Percentiles rank a stretch among this genome's conserved stretches.
These are phyloP conservation scores for Galendromus occidentalis DNA, from an alignment of 1,140 invertebrate genomes.

Conservation along the genomic window DNA sequence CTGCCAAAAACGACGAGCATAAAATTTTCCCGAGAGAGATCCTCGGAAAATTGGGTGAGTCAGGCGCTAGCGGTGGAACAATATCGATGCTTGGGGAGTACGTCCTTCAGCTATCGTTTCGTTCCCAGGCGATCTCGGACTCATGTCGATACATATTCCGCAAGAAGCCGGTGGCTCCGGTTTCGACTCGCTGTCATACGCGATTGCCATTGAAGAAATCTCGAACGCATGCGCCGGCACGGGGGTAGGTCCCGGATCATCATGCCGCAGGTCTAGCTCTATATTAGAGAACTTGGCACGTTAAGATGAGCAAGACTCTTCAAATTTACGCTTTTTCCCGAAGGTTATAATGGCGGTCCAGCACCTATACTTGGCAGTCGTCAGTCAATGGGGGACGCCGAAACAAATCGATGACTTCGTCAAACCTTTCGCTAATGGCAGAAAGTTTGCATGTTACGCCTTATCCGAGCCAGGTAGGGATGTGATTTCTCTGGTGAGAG, in stretches of 20 bases:
- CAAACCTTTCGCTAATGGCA: constrained; percentile 45
- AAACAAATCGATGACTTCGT: constrained; percentile 62
- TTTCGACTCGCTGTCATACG: constrained; percentile 45
- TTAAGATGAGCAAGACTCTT: too few species aligned
- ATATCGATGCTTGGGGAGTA: background rate
- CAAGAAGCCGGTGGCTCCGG: constrained; percentile 70
- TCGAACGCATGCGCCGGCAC: background rate
- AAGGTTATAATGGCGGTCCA: background rate
- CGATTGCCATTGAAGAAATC: constrained; percentile 12
- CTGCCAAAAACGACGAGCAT: constrained; percentile 58
- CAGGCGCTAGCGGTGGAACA: background rate
- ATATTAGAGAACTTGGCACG: too few species aligned
- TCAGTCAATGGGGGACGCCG: constrained; percentile 54
- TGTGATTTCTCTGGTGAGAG: too few species aligned
- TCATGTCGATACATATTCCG: constrained; percentile 61
- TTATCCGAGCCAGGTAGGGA: constrained; percentile 46
- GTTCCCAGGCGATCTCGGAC: constrained; percentile 61
- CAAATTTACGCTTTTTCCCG: background rate
- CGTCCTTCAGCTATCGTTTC: background rate
- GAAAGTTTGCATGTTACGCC: constrained; percentile 51
- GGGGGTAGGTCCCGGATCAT: background rate
- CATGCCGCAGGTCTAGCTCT: too few species aligned
- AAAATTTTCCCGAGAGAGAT: constrained; percentile 54
- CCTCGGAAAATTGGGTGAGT: background rate
- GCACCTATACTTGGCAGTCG: constrained; percentile 32